Evolutionary conservation across 1,140 invertebrate genomes (phyloP), one percentile per base, ranked within the genome.

Genomic region (Chrysomallon squamiferum): DNA sequence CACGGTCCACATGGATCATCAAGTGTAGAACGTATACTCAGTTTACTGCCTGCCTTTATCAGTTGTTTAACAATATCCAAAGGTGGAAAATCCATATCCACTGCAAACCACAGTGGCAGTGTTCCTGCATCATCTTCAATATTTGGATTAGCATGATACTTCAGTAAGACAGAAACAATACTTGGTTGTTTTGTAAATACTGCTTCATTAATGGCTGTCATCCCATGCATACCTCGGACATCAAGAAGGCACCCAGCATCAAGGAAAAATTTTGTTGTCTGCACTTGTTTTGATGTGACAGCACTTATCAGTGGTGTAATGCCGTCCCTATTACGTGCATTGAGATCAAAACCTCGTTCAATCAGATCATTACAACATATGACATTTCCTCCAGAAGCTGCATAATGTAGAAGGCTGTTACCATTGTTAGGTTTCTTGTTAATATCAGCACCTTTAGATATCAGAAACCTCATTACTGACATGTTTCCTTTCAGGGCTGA

Each of bases 371-470:
- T 56, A 52, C 82, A 83, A 56, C 81, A 83, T 29, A 74, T 70
- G 5, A 79, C 68, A 62, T 76, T 81, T 2, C 82, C 81, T 50
- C 75, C 74, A 4, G 73, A 74, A 9, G 83, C 84, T 43, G 81
- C 82, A 65, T 75, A 77, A 63, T 85, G 84, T 3, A 85, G 66
- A 9, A 84, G 73, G 7, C 75, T 77, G 59, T 82, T 74, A n/a
- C 72, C 73, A 35, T 77, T 80, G 59, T 72, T 75, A 61, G 74
- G 73, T 57, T 64, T 70, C 69, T 68, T 73, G 30, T 57, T 64
- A 25, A 81, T 59, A 72, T 76, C 80, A 59, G 72, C 80, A 57
- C 73, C 73, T 41, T 61, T 74, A 58, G 59, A 67, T 58, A 82
- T 76, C 59, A 79, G 72, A 52, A 75, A 78, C 29, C 69, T 68